A percentile compares a stretch with the other conserved stretches of the same genome.
Conservation (phyloP, 2,888 invertebrate genomes). For the Boloria selene region DNA sequence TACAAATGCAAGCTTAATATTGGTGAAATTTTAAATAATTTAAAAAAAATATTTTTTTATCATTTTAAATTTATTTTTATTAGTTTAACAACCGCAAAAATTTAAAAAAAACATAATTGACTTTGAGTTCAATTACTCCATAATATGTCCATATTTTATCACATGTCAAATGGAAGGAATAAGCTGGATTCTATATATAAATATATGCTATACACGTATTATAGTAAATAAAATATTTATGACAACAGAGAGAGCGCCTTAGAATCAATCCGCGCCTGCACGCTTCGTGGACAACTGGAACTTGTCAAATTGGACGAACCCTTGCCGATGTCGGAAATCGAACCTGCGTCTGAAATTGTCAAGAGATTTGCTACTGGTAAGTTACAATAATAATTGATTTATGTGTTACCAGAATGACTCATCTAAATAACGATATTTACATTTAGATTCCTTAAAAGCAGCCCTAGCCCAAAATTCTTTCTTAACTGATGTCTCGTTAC, state of each 20-base stretch:
- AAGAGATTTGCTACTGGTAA: slow-evolving; percentile 94
- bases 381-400: not conserved
- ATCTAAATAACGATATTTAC: not conserved
- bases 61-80: not conserved
- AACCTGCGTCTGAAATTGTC: slow-evolving; percentile 96
- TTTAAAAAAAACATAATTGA: not conserved
- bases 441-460: not conserved
- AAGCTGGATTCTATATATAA: too few relatives aligned
- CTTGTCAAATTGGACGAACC: slow-evolving; percentile 89
- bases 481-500: not conserved
- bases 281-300: slow-evolving; percentile 96
- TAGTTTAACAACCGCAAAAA: not conserved
- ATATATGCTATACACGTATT: too few relatives aligned
- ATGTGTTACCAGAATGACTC: not conserved
- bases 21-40: too few relatives aligned
- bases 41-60: too few relatives aligned
- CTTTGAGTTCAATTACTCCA: too few relatives aligned
- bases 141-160: too few relatives aligned
- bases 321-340: slow-evolving; percentile 93
- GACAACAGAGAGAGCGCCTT: slow-evolving; percentile 88
- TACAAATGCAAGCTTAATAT: too few relatives aligned
- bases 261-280: slow-evolving; percentile 92
- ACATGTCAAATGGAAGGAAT: too few relatives aligned
- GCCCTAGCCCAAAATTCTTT: too few relatives aligned
- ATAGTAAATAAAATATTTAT: too few relatives aligned